Evolutionary conservation across 2,113 vertebrate species (phyloP).

Genomic region (Psittacula cyanocephala): DNA sequence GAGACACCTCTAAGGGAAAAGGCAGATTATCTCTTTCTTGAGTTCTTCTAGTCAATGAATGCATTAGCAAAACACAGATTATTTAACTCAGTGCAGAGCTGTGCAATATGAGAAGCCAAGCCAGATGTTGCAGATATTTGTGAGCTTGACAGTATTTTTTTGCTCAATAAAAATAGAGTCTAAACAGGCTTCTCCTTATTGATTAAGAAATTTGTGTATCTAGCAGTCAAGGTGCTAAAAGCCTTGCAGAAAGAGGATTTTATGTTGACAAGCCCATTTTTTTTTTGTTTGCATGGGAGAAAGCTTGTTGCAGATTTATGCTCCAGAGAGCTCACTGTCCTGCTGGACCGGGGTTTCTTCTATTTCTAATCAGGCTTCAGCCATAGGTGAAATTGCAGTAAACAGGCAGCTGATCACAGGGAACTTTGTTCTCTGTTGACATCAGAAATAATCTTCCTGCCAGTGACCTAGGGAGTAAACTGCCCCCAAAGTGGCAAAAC

Average conservation of each 20-base stretch:
- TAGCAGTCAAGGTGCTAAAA: neutral
- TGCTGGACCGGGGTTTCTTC: neutral
- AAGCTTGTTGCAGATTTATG: neutral
- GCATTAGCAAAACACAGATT: neutral
- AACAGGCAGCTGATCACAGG: slow-evolving; percentile 18
- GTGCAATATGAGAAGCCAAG: neutral
- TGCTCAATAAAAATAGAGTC: neutral
- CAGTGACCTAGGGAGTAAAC: slow-evolving; percentile 12
- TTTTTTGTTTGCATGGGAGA: neutral
- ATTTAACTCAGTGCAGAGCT: neutral
- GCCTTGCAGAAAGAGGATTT: neutral
- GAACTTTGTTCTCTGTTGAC: slow-evolving; percentile 53
- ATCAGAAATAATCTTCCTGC: slow-evolving; percentile 9
- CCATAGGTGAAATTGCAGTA: slow-evolving; percentile 6
- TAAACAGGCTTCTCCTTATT: neutral
- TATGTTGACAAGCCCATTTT: neutral
- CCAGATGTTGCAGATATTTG: neutral
- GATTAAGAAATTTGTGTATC: neutral
- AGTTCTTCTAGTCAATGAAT: neutral
- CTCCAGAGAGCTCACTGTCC: neutral
- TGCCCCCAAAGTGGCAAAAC: neutral
- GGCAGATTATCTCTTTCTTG: neutral
- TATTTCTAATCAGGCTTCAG: neutral
- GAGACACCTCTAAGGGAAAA: neutral
- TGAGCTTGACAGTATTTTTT: neutral